phyloP scores from a whole-genome alignment of 2,888 invertebrate genomes.

The Adelognathus sp. region DNA sequence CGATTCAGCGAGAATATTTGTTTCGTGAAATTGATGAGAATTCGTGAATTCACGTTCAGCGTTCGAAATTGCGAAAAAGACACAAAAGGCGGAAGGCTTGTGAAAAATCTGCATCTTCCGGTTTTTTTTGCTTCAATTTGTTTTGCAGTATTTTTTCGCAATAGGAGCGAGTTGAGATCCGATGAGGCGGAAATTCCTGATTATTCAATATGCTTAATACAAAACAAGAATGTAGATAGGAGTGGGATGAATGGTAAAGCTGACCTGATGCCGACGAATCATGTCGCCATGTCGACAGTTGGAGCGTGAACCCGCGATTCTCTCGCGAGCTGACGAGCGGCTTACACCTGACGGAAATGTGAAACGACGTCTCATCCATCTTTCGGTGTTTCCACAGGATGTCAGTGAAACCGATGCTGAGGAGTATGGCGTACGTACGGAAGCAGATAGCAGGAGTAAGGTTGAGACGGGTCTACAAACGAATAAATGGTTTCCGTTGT shows the following conservation, averaged over 20 bases:
- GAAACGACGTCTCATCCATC: conserved; percentile 43
- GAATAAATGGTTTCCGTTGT: background rate
- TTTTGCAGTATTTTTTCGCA: too few relatives aligned
- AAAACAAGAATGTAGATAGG: background rate
- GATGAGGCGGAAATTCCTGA: background rate
- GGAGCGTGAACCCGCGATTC: conserved; percentile 5
- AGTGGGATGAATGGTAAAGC: conserved; percentile 23
- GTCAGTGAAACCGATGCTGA: conserved; percentile 33
- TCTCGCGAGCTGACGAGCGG: background rate
- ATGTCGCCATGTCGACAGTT: conserved; percentile 40
- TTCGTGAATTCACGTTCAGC: too few relatives aligned
- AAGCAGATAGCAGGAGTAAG: background rate
- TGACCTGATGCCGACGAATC: conserved; percentile 10
- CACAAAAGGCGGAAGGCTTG: too few relatives aligned
- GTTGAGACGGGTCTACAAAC: background rate
- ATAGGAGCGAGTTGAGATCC: background rate
- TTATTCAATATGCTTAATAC: background rate
- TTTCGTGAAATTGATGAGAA: too few relatives aligned
- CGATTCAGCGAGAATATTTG: too few relatives aligned
- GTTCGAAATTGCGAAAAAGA: too few relatives aligned
- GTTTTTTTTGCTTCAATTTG: too few relatives aligned
- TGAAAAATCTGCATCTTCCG: background rate
- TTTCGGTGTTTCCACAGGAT: conserved; percentile 27
- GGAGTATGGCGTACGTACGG: background rate
- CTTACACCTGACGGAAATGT: conserved; percentile 29